Evolutionary conservation across 2,888 invertebrate genomes (phyloP), one percentile per base, ranked within the genome.

Genomic region (Eupithecia subumbrata): DNA sequence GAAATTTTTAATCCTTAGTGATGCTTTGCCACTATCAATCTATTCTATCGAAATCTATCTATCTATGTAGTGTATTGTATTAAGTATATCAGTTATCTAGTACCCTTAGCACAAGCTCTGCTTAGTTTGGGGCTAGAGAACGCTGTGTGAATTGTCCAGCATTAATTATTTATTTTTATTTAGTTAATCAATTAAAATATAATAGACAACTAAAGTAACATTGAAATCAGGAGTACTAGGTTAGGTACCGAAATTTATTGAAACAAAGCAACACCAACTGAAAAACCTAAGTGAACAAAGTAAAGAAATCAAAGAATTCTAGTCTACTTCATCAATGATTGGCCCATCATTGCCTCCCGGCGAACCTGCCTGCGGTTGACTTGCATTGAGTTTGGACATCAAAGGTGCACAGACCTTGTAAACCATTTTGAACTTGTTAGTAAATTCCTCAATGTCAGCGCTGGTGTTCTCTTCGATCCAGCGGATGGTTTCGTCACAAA

Each of bases 391-490:
- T 76, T 90, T 96, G 71, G 95, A 94, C 96, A 97, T 97, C 73
- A 97, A 88, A 0, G 97, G 88, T 92, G 83, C 81, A 77, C 90
- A 92, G 5, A 86, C 85, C 37, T 76, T 79, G 2, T 79, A 84
- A 1, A 91, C 77, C 66, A 89, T 87, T 43, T 84, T 88, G n/a
- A 87, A 79, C 85, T 96, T 96, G 76, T 96, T 95, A 77, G 96
- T 96, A 82, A 95, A 96, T 84, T 97, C 97, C 1, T 96, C 96
- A 84, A 95, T 96, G 74, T 96, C 96, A 5, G 97, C 97, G 72
- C 96, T 87, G 16, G 95, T 90, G 87, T 97, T 97, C 73, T 89
- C 91, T 80, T 97, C 97, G 77, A 97, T 88, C 97, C 97, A 97
- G 71, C 93, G 91, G 71, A 97, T 85, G 48, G 95, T 92, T 4